phyloP scores from a whole-genome alignment of 2,888 invertebrate genomes.

The Tiliacea citrago region DNA sequence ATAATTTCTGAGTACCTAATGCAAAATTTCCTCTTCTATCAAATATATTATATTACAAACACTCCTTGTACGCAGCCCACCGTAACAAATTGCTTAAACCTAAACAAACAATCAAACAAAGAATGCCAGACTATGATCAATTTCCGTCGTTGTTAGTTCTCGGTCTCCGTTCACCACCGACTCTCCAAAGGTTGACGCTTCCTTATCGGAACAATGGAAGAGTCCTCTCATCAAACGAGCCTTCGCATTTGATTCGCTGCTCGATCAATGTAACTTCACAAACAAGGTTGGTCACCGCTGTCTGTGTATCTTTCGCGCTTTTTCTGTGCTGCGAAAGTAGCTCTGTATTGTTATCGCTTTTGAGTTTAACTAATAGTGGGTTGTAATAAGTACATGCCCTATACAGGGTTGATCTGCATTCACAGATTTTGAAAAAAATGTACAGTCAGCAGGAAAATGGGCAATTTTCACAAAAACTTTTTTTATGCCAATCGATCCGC shows the following conservation, averaged over 20 bases:
- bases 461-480: too few relatives aligned
- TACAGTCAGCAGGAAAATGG: too few relatives aligned
- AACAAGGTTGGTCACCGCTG: slow-evolving; percentile 53
- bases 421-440: too few relatives aligned
- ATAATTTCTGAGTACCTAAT: not conserved
- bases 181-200: slow-evolving; percentile 64
- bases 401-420: too few relatives aligned
- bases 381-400: not conserved
- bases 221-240: slow-evolving; percentile 73
- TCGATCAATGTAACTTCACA: slow-evolving; percentile 57
- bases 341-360: not conserved
- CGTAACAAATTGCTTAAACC: slow-evolving; percentile 40
- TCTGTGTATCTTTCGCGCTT: slow-evolving; percentile 43
- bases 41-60: slow-evolving; percentile 28
- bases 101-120: slow-evolving; percentile 66
- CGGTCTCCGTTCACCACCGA: slow-evolving; percentile 39
- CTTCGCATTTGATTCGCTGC: slow-evolving; percentile 66
- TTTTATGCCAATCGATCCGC: too few relatives aligned
- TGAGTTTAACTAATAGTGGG: not conserved
- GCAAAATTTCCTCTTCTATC: not conserved
- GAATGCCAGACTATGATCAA: slow-evolving; percentile 59
- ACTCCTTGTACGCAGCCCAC: slow-evolving; percentile 28
- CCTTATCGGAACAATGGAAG: slow-evolving; percentile 71
- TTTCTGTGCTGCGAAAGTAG: slow-evolving; percentile 18
- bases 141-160: slow-evolving; percentile 46